Evolutionary conservation across 2,797 vertebrate species (phyloP).

Genomic region (Rhinogobio ventralis): DNA sequence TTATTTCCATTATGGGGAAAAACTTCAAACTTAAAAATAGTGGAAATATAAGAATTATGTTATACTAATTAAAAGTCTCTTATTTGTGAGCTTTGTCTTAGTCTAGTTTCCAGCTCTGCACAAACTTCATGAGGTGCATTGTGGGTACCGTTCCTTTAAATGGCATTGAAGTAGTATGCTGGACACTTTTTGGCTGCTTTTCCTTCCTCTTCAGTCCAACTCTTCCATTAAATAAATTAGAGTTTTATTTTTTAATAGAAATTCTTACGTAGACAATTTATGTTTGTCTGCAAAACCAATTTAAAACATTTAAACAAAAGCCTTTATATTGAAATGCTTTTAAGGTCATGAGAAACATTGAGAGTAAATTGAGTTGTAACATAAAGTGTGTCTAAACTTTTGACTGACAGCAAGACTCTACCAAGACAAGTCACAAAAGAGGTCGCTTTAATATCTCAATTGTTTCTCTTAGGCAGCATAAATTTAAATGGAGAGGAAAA

Average conservation of each 20-base stretch:
- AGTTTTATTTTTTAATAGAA: neutral
- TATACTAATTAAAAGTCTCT: no score
- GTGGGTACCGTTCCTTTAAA: neutral
- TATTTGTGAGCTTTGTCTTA: no score
- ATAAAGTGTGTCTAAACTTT: constrained; percentile 1
- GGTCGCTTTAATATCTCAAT: neutral
- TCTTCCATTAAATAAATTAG: constrained; percentile 6
- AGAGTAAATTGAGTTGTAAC: neutral
- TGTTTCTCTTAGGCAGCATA: no score
- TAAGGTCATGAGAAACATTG: neutral
- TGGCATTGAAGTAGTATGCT: neutral
- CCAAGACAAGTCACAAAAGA: neutral
- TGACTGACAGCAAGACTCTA: neutral
- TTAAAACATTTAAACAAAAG: neutral
- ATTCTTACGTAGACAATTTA: neutral
- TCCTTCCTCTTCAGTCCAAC: neutral
- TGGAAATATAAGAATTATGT: no score
- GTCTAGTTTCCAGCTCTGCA: neutral
- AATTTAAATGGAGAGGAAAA: no score
- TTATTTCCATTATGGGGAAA: neutral
- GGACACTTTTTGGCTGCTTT: neutral
- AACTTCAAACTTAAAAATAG: no score
- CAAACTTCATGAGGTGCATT: neutral
- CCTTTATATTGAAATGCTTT: neutral
- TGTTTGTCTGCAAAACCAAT: neutral